Evolutionary conservation across 2,113 vertebrate genomes (phyloP).

Genomic region (Odocoileus virginianus): DNA sequence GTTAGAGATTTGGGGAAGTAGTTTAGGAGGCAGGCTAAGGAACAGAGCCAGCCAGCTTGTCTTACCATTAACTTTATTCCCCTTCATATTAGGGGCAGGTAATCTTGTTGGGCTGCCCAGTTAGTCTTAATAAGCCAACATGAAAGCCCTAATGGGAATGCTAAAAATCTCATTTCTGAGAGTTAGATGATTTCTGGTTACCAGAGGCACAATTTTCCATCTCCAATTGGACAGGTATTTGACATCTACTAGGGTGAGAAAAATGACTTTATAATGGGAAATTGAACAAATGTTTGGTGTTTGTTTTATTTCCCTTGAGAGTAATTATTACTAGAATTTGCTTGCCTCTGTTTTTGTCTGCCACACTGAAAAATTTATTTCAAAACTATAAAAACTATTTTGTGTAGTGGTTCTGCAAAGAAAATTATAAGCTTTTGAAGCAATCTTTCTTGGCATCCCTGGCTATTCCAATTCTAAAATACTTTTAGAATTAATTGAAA

Average conservation of each 20-base stretch:
- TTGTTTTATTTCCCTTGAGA: slow-evolving; percentile 35
- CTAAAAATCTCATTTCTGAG: slow-evolving; percentile 58
- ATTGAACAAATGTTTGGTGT: slow-evolving; percentile 47
- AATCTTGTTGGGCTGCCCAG: slow-evolving; percentile 47
- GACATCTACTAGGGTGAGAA: slow-evolving; percentile 28
- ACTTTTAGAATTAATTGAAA: slow-evolving; percentile 43
- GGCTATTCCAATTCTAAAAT: slow-evolving; percentile 25
- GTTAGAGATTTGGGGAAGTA: neutral
- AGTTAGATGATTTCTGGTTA: slow-evolving; percentile 56
- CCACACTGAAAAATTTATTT: slow-evolving; percentile 31
- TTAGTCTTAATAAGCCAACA: slow-evolving; percentile 60
- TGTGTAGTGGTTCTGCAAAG: slow-evolving; percentile 17
- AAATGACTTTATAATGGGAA: slow-evolving; percentile 49
- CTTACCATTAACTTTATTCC: slow-evolving; percentile 51
- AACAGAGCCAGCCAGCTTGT: neutral
- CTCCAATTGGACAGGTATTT: slow-evolving; percentile 36
- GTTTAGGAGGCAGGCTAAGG: neutral
- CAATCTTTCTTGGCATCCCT: neutral
- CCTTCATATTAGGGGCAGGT: slow-evolving; percentile 20
- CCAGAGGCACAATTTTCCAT: slow-evolving; percentile 51
- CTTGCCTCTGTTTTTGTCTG: slow-evolving; percentile 3
- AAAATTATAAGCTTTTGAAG: slow-evolving; percentile 15
- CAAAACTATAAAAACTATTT: neutral
- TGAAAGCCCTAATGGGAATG: slow-evolving; percentile 45
- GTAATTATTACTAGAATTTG: slow-evolving; percentile 29